Evolutionary conservation across 2,797 vertebrate species (phyloP).

Genomic region (Pseudopleuronectes americanus): DNA sequence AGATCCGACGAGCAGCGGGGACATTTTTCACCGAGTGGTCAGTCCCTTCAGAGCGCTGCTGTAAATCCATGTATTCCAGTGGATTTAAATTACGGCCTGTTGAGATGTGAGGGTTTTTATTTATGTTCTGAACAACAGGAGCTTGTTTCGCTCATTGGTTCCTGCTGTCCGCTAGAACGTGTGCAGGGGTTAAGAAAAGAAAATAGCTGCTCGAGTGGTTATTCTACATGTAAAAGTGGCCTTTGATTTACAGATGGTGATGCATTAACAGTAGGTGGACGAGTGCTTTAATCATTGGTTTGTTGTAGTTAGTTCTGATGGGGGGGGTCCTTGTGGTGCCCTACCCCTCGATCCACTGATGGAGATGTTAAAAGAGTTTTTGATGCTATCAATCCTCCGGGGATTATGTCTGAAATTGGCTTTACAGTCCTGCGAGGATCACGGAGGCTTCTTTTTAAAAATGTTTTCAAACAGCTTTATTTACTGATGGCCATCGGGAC

Average conservation of each 20-base stretch:
- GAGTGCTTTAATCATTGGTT: no score
- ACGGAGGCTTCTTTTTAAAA: no score
- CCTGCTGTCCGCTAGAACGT: slow-evolving; percentile 22
- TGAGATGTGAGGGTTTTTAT: slow-evolving; percentile 30
- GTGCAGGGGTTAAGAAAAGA: slow-evolving; percentile 7
- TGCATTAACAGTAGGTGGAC: slow-evolving; percentile 18
- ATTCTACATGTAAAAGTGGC: background rate
- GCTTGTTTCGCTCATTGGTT: background rate
- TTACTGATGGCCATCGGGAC: no score
- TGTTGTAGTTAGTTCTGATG: no score
- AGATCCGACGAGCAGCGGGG: slow-evolving; percentile 31
- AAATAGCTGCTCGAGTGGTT: no score
- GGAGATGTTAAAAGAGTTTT: no score
- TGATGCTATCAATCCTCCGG: no score
- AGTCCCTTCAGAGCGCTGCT: slow-evolving; percentile 27
- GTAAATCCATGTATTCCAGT: slow-evolving; percentile 19
- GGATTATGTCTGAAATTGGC: no score
- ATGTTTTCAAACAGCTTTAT: no score
- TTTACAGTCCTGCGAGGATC: no score
- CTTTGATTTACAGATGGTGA: slow-evolving; percentile 8
- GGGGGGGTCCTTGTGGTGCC: no score
- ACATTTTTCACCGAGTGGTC: slow-evolving; percentile 27
- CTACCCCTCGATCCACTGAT: no score
- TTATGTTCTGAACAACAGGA: slow-evolving; percentile 28
- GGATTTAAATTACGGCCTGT: slow-evolving; percentile 13